phyloP scores from a whole-genome alignment of 2,113 vertebrate genomes.

The Ictalurus furcatus region DNA sequence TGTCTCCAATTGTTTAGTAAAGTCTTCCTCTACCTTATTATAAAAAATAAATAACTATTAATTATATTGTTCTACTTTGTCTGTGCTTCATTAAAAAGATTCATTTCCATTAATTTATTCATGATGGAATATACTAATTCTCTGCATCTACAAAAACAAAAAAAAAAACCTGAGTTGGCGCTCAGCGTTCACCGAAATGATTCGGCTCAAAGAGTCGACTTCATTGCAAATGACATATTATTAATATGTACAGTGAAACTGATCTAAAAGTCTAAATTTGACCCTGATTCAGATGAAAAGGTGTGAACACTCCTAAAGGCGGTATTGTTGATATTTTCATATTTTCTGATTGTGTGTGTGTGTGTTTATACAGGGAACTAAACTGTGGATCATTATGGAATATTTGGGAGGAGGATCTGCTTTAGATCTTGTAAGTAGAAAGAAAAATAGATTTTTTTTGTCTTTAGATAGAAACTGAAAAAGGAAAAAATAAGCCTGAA shows the following conservation, averaged over 20 bases:
- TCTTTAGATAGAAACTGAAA: neutral
- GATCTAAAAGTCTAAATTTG: neutral
- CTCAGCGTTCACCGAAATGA: neutral
- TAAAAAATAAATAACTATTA: neutral
- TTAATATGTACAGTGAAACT: neutral
- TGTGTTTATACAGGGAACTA: constrained; percentile 72
- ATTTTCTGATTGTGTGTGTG: neutral
- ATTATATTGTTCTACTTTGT: neutral
- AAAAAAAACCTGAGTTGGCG: neutral
- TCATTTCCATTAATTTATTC: neutral
- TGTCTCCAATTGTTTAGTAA: neutral
- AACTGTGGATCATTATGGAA: constrained; percentile 85
- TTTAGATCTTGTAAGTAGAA: constrained; percentile 85
- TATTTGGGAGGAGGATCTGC: constrained; percentile 86
- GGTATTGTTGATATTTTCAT: neutral
- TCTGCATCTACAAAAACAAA: neutral
- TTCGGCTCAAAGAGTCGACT: neutral
- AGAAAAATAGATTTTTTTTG: neutral
- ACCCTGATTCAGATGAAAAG: neutral
- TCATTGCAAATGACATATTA: neutral
- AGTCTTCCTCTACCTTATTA: neutral
- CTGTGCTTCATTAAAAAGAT: neutral
- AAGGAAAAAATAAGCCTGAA: neutral
- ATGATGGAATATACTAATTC: neutral
- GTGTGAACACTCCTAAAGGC: neutral